Base-by-base conservation (phyloP, 2,888 invertebrate genomes). In the Dasysyrphus tricinctus region DNA sequence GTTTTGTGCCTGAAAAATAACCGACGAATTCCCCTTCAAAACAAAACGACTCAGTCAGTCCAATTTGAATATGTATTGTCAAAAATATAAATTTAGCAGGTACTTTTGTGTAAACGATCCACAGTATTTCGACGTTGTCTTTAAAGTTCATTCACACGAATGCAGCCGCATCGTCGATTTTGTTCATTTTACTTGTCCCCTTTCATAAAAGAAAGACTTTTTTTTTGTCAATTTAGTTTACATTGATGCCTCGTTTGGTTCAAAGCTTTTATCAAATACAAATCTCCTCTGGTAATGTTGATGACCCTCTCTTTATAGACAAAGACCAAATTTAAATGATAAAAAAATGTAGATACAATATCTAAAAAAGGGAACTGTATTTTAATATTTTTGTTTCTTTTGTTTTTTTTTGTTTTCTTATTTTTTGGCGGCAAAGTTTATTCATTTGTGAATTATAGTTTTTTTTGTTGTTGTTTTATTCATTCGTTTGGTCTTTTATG, bases 371-470 rank as follows among this genome's bases (percentile, higher is more conserved):
- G 39, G 16, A 75, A 84, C 51, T 61, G 72, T 54, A 37, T 75
- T 49, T 75, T 54, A 8, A 44, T 24, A 29, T 29, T 44, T 29
- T 29, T 63, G 12, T 14, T 34, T 47, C 12, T 47, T 32, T 5
- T 32, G 32, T 19, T 1, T 24, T 34, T 32, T 0, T 67, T n/a
- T n/a, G n/a, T n/a, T 19, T 32, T 29, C 1, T 54, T 80, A 47
- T 63, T 73, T 80, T 85, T 85, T 78, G 85, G 73, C 77, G 81
- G 63, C 77, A 56, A 85, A 74, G 69, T 81, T 85, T 73, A 74
- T 69, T 81, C 77, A 81, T 77, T 77, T 57, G 74, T 57, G 57
- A 85, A 56, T 24, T 75, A 29, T 65, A n/a, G 61, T 54, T 76
- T 32, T 69, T 32, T 51, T 37, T 57, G 44, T n/a, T 61, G 51